phyloP scores from a whole-genome alignment of 2,797 vertebrate genomes.

The Mastacembelus armatus region DNA sequence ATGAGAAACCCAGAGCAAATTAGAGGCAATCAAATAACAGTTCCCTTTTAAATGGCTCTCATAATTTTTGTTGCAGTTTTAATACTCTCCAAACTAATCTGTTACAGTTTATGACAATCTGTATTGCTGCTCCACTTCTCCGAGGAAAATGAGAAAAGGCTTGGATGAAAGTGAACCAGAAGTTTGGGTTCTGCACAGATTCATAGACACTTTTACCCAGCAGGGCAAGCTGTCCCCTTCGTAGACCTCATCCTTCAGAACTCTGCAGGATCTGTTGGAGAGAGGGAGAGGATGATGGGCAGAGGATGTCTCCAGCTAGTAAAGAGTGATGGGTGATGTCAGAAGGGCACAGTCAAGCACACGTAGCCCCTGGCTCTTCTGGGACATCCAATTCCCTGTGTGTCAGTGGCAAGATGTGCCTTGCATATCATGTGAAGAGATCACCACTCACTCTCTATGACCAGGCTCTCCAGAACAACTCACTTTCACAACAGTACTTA shows the following conservation, averaged over 20 bases:
- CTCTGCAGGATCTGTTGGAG: conserved; percentile 27
- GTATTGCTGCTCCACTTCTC: not conserved
- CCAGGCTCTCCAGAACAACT: conserved; percentile 9
- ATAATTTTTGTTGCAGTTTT: not conserved
- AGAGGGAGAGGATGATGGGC: conserved; percentile 43
- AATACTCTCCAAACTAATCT: not conserved
- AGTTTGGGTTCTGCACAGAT: not conserved
- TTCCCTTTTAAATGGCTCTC: conserved; percentile 2
- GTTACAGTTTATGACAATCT: not conserved
- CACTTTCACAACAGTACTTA: not conserved
- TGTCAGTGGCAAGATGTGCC: conserved; percentile 57
- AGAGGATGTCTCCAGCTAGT: conserved; percentile 50
- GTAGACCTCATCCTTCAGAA: conserved; percentile 50
- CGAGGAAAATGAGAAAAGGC: not conserved
- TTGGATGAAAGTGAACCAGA: conserved; percentile 9
- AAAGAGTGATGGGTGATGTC: conserved; percentile 71
- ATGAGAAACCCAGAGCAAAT: conserved; percentile 28
- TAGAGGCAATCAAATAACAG: conserved; percentile 17
- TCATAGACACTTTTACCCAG: conserved; percentile 20
- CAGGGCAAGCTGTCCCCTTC: conserved; percentile 45
- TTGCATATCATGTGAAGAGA: conserved; percentile 48
- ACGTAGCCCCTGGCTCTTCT: conserved; percentile 50
- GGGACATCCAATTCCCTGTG: conserved; percentile 58
- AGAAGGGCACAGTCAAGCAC: conserved; percentile 63
- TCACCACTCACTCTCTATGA: conserved; percentile 8